Percentiles rank a stretch among this genome's conserved stretches.
Evolutionary conservation across 2,888 invertebrate species (phyloP).

Genomic region (Leptodirus hochenwartii): DNA sequence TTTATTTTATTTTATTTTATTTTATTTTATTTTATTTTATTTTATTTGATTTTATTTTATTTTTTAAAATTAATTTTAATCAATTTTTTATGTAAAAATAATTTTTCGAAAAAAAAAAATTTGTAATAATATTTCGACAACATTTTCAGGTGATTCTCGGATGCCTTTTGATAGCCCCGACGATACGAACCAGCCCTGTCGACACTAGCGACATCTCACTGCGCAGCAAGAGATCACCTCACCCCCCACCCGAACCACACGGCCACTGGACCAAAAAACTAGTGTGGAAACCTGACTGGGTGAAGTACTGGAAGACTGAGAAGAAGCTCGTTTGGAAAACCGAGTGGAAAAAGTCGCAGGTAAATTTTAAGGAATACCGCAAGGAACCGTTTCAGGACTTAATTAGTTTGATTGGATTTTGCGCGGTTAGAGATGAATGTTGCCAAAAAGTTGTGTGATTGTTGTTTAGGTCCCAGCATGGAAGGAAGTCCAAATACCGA

Average conservation of each 20-base stretch:
- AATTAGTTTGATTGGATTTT: slow-evolving; percentile 32
- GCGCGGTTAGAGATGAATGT: no score
- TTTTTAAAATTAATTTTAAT: slow-evolving; percentile 1
- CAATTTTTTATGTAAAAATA: slow-evolving; percentile 1
- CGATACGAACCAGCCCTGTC: slow-evolving; percentile 22
- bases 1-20: background rate
- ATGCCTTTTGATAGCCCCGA: slow-evolving; percentile 33
- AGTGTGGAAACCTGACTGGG: slow-evolving; percentile 70
- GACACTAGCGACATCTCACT: slow-evolving; percentile 24
- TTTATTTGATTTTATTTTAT: no score
- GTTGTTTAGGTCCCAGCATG: slow-evolving; percentile 36
- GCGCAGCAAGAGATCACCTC: slow-evolving; percentile 37
- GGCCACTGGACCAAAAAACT: slow-evolving; percentile 71
- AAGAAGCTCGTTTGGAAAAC: slow-evolving; percentile 56
- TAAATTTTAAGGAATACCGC: slow-evolving; percentile 30
- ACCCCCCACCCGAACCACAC: slow-evolving; percentile 40
- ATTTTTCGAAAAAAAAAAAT: no score
- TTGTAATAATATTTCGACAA: no score
- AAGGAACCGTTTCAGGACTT: no score
- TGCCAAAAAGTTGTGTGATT: slow-evolving; percentile 37
- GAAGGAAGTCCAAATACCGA: slow-evolving; percentile 55
- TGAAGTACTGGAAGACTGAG: slow-evolving; percentile 54
- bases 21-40: no score
- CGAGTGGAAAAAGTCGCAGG: slow-evolving; percentile 56
- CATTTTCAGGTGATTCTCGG: slow-evolving; percentile 40